Evolutionary conservation across 2,797 vertebrate species (phyloP), one percentile per base, ranked within the genome.

Genomic region (Otolemur crassicaudatus): DNA sequence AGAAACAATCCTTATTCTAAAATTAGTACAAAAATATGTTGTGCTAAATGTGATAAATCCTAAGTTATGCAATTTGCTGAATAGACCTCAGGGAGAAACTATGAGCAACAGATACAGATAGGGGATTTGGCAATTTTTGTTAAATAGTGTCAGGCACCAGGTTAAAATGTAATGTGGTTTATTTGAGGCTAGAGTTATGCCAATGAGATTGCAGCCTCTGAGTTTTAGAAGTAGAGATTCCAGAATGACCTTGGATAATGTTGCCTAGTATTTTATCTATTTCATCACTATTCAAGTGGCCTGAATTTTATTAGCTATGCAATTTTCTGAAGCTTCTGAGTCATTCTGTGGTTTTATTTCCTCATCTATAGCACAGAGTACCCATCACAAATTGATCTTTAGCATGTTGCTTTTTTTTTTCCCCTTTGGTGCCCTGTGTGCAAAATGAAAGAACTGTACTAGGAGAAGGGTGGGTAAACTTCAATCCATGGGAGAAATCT

Each of bases 61-160:
- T 70, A 82, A 81, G 79, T 88, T 58, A 84, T 73, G 53, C 46
- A 94, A 37, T 82, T 87, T 65, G 20, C 27, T 83, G 61, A 87
- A 34, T 53, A 88, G 70, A 96, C 63, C 14, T 72, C 72, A 72
- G 72, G 19, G 46, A 3, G 61, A 92, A 70, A 34, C 25, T 63
- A 67, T 65, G 37, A 94, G 31, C 20, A 88, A 79, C 27, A 61
- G 37, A 49, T 69, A 43, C 75, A 40, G 40, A 4, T 87, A 90
- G 29, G 2, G 49, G 31, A 87, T 63, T 72, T 83, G 25, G 13
- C 70, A 56, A 65, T n/a, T 80, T 72, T 79, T 81, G 1, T 3
- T 76, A 67, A 87, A 76, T 94, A 72, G 60, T 76, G 19, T 46
- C 31, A 61, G 20, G 70, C 31, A 58, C 37, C 60, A 79, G 43